Conservation (phyloP, 2,797 vertebrate species). For the Poeciliopsis turneri region DNA sequence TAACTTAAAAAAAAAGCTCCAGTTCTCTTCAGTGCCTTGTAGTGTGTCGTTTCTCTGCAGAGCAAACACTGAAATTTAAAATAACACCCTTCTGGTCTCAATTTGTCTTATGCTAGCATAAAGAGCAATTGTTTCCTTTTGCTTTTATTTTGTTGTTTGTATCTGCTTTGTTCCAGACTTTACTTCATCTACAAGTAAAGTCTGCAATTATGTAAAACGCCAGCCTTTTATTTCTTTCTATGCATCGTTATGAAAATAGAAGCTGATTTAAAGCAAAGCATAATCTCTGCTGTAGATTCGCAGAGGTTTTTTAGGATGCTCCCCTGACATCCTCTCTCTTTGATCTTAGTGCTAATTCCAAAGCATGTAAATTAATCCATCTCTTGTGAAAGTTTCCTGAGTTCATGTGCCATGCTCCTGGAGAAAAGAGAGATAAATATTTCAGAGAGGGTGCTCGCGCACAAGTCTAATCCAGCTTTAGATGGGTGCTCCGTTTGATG, state of each 20-base stretch:
- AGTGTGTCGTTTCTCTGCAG: conserved; percentile 30
- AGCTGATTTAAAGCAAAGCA: conserved; percentile 53
- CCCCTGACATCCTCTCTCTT: conserved; percentile 66
- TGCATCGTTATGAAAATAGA: conserved; percentile 66
- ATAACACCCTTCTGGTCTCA: conserved; percentile 32
- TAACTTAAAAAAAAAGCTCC: conserved; percentile 38
- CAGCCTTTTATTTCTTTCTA: conserved; percentile 13
- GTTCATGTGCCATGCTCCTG: conserved; percentile 67
- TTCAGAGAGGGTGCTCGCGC: conserved; percentile 60
- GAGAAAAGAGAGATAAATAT: conserved; percentile 73
- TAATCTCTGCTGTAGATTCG: conserved; percentile 63
- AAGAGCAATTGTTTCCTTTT: conserved; percentile 50
- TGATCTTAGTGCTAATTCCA: conserved; percentile 78
- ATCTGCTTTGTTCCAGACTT: conserved; percentile 29
- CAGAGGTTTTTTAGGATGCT: conserved; percentile 60
- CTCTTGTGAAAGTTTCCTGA: conserved; percentile 69
- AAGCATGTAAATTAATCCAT: conserved; percentile 77
- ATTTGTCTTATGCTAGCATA: conserved; percentile 33
- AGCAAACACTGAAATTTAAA: conserved; percentile 26
- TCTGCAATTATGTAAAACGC: conserved; percentile 58
- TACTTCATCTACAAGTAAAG: conserved; percentile 46
- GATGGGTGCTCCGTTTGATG: conserved; percentile 65
- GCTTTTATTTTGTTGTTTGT: conserved; percentile 18
- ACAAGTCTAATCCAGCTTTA: conserved; percentile 69
- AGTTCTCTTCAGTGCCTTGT: conserved; percentile 32